phyloP scores from a whole-genome alignment of 2,113 vertebrate species.

The Oreochromis tanganicae region DNA sequence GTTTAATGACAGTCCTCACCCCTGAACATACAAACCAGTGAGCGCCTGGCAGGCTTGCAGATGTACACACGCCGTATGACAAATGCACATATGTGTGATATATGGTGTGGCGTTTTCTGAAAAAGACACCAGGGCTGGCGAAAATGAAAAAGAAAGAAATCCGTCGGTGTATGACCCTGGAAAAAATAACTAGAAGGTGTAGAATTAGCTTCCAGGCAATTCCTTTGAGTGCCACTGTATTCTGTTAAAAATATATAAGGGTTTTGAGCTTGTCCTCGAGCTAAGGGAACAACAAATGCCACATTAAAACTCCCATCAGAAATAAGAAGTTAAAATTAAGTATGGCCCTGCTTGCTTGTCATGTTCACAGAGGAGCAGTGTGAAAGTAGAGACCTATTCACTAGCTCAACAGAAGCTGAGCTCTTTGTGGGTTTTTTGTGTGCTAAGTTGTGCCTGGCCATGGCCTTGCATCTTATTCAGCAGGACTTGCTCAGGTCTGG shows the following conservation, averaged over 20 bases:
- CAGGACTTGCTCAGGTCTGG: conserved; percentile 19
- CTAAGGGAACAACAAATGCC: background rate
- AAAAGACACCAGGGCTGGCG: conserved; percentile 36
- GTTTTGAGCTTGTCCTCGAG: background rate
- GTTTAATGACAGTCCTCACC: conserved; percentile 67
- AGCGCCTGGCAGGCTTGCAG: conserved; percentile 8
- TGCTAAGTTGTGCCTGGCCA: conserved; percentile 16
- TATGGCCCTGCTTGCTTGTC: background rate
- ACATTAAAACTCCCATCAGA: background rate
- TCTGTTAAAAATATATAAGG: background rate
- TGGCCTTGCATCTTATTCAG: conserved; percentile 52
- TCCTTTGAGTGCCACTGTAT: background rate
- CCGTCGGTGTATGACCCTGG: conserved; percentile 32
- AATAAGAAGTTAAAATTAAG: background rate
- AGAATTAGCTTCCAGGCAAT: conserved; percentile 1
- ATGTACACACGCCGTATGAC: conserved; percentile 44
- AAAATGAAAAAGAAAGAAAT: conserved; percentile 51
- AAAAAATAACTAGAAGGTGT: conserved; percentile 1
- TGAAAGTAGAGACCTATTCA: conserved; percentile 21
- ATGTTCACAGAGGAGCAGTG: background rate
- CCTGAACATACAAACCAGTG: conserved; percentile 47
- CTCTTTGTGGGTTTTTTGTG: conserved; percentile 29
- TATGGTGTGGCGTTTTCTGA: conserved; percentile 32
- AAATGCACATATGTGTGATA: conserved; percentile 45
- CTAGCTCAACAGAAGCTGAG: background rate